Percentiles rank a stretch among this genome's conserved stretches.
Conservation (phyloP, 2,113 vertebrate genomes). For the Panthera tigris region DNA sequence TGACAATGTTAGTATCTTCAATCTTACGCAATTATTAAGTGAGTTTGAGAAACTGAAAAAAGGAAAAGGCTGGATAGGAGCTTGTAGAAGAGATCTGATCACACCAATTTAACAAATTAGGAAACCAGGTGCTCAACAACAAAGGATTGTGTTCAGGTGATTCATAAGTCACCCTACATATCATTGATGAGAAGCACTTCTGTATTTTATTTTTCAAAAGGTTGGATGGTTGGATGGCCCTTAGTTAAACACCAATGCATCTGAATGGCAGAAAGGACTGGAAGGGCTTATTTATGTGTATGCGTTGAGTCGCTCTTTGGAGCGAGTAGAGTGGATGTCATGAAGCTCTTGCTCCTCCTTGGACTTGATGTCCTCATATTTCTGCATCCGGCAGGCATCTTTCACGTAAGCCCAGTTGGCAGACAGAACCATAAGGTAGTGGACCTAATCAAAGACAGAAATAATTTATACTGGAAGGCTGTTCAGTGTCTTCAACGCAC, state of each 20-base stretch:
- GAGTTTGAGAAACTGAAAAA: slow-evolving; percentile 79
- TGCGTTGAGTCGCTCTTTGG: slow-evolving; percentile 99
- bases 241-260: slow-evolving; percentile 88
- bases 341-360: slow-evolving; percentile 99
- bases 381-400: slow-evolving; percentile 98
- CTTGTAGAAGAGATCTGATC: slow-evolving; percentile 84
- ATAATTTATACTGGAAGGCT: neutral
- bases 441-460: slow-evolving; percentile 88
- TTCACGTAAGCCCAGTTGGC: slow-evolving; percentile 99
- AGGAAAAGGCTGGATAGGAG: slow-evolving; percentile 83
- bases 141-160: slow-evolving; percentile 81
- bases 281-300: slow-evolving; percentile 92
- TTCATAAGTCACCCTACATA: slow-evolving; percentile 82
- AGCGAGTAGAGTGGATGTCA: slow-evolving; percentile 99
- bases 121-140: slow-evolving; percentile 86
- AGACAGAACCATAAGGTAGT: slow-evolving; percentile 99
- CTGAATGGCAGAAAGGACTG: slow-evolving; percentile 74
- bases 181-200: slow-evolving; percentile 89
- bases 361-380: slow-evolving; percentile 99
- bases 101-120: slow-evolving; percentile 84
- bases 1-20: slow-evolving; percentile 83
- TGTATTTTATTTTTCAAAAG: slow-evolving; percentile 78
- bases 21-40: slow-evolving; percentile 81
- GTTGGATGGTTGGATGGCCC: slow-evolving; percentile 85
- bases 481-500: neutral